phyloP scores from a whole-genome alignment of 1,140 invertebrate species.

The Neelides sp. region DNA sequence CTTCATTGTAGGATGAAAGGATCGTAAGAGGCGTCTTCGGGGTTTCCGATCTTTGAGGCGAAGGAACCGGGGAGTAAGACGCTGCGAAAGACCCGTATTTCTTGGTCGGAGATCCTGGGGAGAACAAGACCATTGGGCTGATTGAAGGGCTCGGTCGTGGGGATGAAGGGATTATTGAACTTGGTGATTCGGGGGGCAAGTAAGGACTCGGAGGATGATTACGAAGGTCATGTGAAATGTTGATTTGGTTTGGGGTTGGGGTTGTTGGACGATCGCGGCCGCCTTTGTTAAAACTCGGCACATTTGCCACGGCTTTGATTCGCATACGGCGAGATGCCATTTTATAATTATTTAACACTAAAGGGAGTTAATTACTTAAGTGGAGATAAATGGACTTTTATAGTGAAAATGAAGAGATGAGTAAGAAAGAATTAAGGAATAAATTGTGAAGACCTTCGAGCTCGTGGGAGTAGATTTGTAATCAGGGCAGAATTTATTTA shows the following conservation, averaged over 20 bases:
- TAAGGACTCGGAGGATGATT: not conserved
- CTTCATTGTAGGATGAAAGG: not conserved
- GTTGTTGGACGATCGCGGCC: not conserved
- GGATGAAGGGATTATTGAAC: not conserved
- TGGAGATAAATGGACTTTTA: no score
- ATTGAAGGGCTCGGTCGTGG: not conserved
- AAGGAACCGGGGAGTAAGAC: not conserved
- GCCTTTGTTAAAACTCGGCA: not conserved
- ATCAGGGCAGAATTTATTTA: no score
- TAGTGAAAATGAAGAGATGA: no score
- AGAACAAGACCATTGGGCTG: not conserved
- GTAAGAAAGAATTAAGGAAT: no score
- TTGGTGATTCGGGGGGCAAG: not conserved
- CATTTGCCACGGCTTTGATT: conserved; percentile 23
- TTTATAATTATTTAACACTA: no score
- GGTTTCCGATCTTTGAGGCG: not conserved
- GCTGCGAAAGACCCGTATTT: not conserved
- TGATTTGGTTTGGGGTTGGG: not conserved
- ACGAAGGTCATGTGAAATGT: not conserved
- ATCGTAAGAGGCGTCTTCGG: not conserved
- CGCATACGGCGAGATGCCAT: conserved; percentile 24
- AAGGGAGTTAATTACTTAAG: no score
- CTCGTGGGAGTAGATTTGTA: no score
- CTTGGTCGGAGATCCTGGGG: not conserved
- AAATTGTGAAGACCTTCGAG: no score